phyloP scores from a whole-genome alignment of 2,888 invertebrate species.

The Ornithoptera priamus region DNA sequence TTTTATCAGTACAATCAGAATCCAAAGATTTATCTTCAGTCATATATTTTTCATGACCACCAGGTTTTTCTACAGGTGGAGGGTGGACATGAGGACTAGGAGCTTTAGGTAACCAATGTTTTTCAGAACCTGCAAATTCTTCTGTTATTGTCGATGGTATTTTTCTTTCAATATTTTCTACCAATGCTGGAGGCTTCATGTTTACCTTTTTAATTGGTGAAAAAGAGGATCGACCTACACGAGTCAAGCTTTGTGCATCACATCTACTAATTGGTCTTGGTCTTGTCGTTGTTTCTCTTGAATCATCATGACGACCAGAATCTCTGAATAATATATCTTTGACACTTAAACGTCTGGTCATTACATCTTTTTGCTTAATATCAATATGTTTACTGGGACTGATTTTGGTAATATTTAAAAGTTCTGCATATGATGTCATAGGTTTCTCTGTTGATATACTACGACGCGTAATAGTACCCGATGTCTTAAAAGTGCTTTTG shows the following conservation, averaged over 20 bases:
- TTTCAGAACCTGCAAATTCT: constrained; percentile 56
- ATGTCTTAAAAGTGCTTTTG: constrained; percentile 52
- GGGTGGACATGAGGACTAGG: constrained; percentile 63
- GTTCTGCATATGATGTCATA: constrained; percentile 35
- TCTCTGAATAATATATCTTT: constrained; percentile 46
- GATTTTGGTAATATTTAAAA: constrained; percentile 38
- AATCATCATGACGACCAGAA: constrained; percentile 36
- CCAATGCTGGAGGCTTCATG: constrained; percentile 34
- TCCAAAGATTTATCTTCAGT: constrained; percentile 71
- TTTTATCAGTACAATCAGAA: constrained; percentile 66
- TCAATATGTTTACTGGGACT: constrained; percentile 57
- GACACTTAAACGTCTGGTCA: constrained; percentile 40
- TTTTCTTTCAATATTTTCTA: constrained; percentile 49
- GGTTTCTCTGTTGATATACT: constrained; percentile 56
- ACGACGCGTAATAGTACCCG: constrained; percentile 41
- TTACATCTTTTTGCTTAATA: constrained; percentile 48
- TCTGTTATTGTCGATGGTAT: constrained; percentile 46
- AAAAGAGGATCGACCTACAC: constrained; percentile 36
- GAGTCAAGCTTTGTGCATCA: constrained; percentile 35
- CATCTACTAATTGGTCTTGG: constrained; percentile 41
- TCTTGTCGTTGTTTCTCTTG: constrained; percentile 36
- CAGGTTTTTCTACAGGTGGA: constrained; percentile 68
- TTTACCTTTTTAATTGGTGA: constrained; percentile 50
- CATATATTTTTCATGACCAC: constrained; percentile 71
- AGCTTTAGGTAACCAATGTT: constrained; percentile 67